Evolutionary conservation across 2,113 vertebrate species (phyloP).

Genomic region (Grammomys surdaster): DNA sequence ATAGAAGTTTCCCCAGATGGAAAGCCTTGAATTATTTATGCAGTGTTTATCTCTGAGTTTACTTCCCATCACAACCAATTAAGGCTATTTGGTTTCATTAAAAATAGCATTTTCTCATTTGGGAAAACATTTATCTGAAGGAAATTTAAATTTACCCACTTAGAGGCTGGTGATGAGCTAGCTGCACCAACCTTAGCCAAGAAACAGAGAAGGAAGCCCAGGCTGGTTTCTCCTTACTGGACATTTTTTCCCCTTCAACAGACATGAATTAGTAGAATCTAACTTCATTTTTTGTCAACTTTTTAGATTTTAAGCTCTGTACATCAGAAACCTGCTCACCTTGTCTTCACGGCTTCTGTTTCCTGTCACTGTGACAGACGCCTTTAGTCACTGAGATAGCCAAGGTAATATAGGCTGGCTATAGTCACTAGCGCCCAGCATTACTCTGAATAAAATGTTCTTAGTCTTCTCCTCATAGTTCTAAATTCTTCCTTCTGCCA

Average conservation of each 20-base stretch:
- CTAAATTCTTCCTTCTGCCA: not conserved
- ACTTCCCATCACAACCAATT: slow-evolving; percentile 89
- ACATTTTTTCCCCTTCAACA: not conserved
- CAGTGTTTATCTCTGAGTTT: slow-evolving; percentile 88
- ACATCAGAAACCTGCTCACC: not conserved
- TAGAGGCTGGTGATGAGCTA: slow-evolving; percentile 78
- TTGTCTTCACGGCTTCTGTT: not conserved
- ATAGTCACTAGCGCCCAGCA: rapidly evolving
- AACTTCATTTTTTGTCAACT: slow-evolving; percentile 8
- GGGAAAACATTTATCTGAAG: slow-evolving; percentile 87
- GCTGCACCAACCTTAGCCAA: slow-evolving; percentile 70
- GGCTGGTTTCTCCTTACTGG: not conserved
- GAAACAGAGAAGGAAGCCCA: slow-evolving; percentile 68
- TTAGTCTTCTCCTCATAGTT: not conserved
- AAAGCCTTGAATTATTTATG: slow-evolving; percentile 89
- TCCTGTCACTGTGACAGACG: not conserved
- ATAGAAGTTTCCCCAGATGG: slow-evolving; percentile 87
- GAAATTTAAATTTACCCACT: slow-evolving; percentile 83
- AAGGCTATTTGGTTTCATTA: slow-evolving; percentile 89
- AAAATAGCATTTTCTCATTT: slow-evolving; percentile 86
- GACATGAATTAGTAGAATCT: slow-evolving; percentile 14
- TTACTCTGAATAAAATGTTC: not conserved
- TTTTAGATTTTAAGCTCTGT: slow-evolving; percentile 7
- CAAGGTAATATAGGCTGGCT: not conserved
- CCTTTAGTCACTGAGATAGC: not conserved